Conservation (phyloP, 2,888 invertebrate genomes). For the Mantis religiosa region DNA sequence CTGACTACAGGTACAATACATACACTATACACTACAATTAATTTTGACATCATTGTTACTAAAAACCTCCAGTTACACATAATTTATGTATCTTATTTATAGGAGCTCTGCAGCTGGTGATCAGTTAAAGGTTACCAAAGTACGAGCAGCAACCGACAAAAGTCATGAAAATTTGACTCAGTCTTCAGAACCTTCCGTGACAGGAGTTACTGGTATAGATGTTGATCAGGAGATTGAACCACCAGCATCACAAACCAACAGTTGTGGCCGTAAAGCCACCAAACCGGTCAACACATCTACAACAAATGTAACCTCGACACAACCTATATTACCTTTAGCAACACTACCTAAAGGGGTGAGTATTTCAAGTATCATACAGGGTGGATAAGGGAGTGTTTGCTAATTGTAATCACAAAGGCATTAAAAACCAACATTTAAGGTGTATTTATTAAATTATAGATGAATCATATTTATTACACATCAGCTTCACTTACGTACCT, state of each 20-base stretch:
- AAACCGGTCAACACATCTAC: background rate
- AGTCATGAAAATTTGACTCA: background rate
- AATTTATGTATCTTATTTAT: background rate
- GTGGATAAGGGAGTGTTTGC: no score
- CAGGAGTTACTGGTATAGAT: background rate
- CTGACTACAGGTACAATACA: no score
- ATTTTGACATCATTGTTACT: no score
- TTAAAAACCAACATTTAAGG: no score
- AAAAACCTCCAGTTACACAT: no score
- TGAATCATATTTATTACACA: no score
- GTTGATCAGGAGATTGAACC: background rate
- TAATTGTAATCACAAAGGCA: no score
- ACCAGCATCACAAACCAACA: background rate
- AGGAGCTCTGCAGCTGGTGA: background rate
- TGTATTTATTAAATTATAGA: no score
- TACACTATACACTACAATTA: no score
- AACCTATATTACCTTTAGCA: background rate
- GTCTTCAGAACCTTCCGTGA: background rate
- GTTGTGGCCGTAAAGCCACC: background rate
- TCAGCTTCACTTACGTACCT: no score
- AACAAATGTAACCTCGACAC: background rate
- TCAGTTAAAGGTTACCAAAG: background rate
- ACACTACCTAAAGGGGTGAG: background rate
- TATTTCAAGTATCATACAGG: background rate
- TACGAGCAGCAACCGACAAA: background rate